Base-by-base conservation (phyloP, 2,888 invertebrate genomes). In the Morpho helenor region DNA sequence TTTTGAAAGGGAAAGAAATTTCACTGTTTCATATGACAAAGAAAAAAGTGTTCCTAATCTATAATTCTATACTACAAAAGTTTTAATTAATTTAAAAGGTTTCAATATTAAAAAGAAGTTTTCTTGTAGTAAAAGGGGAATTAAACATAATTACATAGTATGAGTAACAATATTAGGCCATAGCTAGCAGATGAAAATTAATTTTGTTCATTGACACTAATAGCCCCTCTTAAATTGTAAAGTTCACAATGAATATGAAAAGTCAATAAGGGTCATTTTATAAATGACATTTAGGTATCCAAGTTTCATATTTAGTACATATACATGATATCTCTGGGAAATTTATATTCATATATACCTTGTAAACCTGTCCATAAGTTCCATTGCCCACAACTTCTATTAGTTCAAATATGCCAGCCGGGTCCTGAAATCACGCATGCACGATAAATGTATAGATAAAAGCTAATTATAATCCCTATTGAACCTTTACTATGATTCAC, bases 351-450 rank as follows among this genome's bases (percentile, higher is more conserved):
- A 61, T 62, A 77, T 77, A 70, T 85, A 98, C 98, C 96, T 99
- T 99, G 90, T 99, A 99, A 61, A 99, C 99, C 93, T 99, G 99
- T 71, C 99, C 99, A 91, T 99, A 99, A 57, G 99, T 99, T 80
- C 99, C 99, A 96, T 99, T 99, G 83, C 99, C 99, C 69, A 99
- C 99, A 65, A 99, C 99, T 94, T 99, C 99, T 80, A 99, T 99
- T 66, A 99, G 93, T 89, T 99, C 99, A 92, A 99, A 99, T 84
- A 99, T 99, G 75, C 99, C 99, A 84, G 99, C 99, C 68, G 99
- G 99, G 92, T 99, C 99, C 99, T 99, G 93, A 74, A 95, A 94
- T 72, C 67, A 77, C 74, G 68, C 59, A 74, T 66, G 60, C 48
- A 66, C 60, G 59, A 64, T 59, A 64, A 65, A 69, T 66, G 63